phyloP scores from a whole-genome alignment of 2,888 invertebrate genomes.

The Clivina fossor region DNA sequence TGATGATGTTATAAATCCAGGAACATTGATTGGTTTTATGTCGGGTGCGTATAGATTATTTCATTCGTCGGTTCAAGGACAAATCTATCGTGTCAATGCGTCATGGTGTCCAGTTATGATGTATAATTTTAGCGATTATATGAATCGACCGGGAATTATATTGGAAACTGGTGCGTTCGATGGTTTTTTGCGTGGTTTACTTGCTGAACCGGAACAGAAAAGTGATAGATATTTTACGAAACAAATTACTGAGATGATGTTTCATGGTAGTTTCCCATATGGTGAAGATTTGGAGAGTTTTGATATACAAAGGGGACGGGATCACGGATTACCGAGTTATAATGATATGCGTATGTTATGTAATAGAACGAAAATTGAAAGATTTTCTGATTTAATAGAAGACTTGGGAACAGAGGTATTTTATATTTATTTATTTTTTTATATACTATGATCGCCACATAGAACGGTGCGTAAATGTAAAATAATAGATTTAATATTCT shows the following conservation, averaged over 20 bases:
- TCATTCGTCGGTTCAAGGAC: conserved; percentile 21
- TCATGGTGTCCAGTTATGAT: conserved; percentile 11
- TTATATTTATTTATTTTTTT: too few relatives aligned
- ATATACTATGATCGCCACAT: neutral
- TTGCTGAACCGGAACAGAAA: neutral
- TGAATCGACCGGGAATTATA: conserved; percentile 20
- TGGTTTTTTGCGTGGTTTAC: conserved; percentile 10
- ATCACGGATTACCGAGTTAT: conserved; percentile 56
- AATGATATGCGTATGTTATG: conserved; percentile 54
- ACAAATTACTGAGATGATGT: conserved; percentile 24
- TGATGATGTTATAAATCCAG: neutral
- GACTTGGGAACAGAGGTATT: conserved; percentile 50
- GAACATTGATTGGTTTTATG: conserved; percentile 10
- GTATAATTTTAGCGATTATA: conserved; percentile 22
- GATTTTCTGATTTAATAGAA: conserved; percentile 49
- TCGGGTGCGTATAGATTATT: conserved; percentile 19
- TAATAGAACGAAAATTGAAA: conserved; percentile 45
- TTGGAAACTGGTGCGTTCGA: neutral
- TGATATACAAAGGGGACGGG: conserved; percentile 56
- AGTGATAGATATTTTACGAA: conserved; percentile 24
- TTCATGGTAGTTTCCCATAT: conserved; percentile 5
- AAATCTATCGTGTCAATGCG: neutral
- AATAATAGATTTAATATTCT: too few relatives aligned
- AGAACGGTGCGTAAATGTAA: too few relatives aligned
- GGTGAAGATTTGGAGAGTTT: conserved; percentile 55